Percentiles rank a stretch among this genome's conserved stretches.
These are phyloP conservation scores for Standfussiana lucernea DNA, from an alignment of 2,888 invertebrate species.

Conservation along the genomic window DNA sequence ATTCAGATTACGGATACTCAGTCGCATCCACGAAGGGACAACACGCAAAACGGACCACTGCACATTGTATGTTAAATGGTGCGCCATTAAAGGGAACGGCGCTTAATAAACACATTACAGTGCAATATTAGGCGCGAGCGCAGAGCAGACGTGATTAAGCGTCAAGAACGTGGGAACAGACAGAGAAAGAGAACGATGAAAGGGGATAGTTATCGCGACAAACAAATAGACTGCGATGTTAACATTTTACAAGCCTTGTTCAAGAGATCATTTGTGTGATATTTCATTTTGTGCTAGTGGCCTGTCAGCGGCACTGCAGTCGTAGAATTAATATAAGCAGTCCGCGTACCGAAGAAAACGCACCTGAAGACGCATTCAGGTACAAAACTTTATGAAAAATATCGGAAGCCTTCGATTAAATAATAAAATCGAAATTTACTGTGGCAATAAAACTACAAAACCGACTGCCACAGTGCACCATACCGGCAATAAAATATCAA, in stretches of 20 bases:
- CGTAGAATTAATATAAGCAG: not conserved
- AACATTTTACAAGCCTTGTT: slow-evolving; percentile 59
- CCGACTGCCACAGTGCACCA: slow-evolving; percentile 72
- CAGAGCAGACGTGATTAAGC: slow-evolving; percentile 85
- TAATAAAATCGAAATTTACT: slow-evolving; percentile 77
- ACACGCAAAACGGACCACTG: slow-evolving; percentile 84
- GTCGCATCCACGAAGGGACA: slow-evolving; percentile 80
- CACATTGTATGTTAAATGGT: slow-evolving; percentile 88
- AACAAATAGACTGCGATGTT: slow-evolving; percentile 68
- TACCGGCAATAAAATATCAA: slow-evolving; percentile 79
- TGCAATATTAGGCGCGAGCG: slow-evolving; percentile 87
- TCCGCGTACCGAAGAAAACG: not conserved
- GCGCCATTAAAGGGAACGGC: slow-evolving; percentile 86
- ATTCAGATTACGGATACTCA: slow-evolving; percentile 63
- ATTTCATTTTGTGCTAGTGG: slow-evolving; percentile 42
- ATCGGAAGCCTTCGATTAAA: slow-evolving; percentile 73
- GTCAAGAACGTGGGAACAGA: slow-evolving; percentile 88
- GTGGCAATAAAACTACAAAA: slow-evolving; percentile 78
- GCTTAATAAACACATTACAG: slow-evolving; percentile 90
- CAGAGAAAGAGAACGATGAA: slow-evolving; percentile 79
- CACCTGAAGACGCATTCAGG: not conserved
- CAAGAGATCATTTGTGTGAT: slow-evolving; percentile 51
- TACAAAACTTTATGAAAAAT: slow-evolving; percentile 36
- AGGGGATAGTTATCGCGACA: slow-evolving; percentile 74
- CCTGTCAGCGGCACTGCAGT: not conserved